Evolutionary conservation across 92 coral and sea anemone genomes (phyloP), one percentile per base, ranked within the genome.

Genomic region (Umimayanthus chanpuru): DNA sequence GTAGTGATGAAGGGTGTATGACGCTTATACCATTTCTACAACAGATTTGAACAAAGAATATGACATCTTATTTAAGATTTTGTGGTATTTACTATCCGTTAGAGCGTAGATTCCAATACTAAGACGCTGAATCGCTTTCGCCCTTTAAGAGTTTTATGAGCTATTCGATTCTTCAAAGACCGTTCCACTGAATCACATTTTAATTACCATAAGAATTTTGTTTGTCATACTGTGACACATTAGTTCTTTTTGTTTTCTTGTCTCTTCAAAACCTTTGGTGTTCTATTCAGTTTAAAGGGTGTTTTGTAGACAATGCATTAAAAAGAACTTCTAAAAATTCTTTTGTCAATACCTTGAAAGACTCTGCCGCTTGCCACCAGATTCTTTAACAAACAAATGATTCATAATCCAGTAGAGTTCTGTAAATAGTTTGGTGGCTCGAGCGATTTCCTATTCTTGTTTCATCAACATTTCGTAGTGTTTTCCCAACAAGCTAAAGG

Each of bases 201-300:
- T 64, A 15, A 65, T 81, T 32, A 81, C 50, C 47, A 26, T 81
- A 66, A 68, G 86, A 81, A 32, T 81, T 66, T 64, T 81, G 7
- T 75, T 66, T 64, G 55, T 23, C 32, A 1, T 41, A 83, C 28
- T 68, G 41, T 80, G 74, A 29, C 77, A 83, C 77, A 73, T 83
- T 71, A 71, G 53, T 12, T 25, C 11, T 32, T 23, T 14, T 47
- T 67, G 50, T 32, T 83, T 83, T 83, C 78, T 82, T 49, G 74
- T 65, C 29, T 65, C 75, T 81, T 66, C 39, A 83, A 44, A 83
- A 44, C 77, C 49, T 71, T 53, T 70, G 87, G 87, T 83, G 87
- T 70, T 83, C 87, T 83, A 83, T 83, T 83, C 66, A 83, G 74
- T 23, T 83, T 28, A 3, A 50, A 70, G 56, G 87, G 86, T 81